Base-by-base conservation (phyloP, 2,113 vertebrate species). In the Pithys albifrons region DNA sequence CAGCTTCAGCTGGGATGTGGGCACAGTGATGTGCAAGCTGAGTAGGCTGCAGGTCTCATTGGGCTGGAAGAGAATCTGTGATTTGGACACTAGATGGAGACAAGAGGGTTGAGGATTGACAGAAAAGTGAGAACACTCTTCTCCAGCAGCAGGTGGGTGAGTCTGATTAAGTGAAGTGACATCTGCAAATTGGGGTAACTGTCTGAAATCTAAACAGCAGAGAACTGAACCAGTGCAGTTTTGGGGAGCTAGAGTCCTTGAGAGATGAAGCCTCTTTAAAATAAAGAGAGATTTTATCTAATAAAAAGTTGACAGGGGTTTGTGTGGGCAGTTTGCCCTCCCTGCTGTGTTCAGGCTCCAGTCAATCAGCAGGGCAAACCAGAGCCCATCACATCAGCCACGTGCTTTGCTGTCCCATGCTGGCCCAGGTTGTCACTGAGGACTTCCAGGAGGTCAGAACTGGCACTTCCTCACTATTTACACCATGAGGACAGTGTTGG, bases 21-120 rank as follows among this genome's bases (percentile, higher is more conserved):
- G 39, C 61, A 43, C 24, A 19, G 54, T 8, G 57, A 41, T 0
- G 1, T 5, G 14, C 13, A n/a, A 33, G 46, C 54, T 64, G 31
- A 19, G 45, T 9, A 19, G 19, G 27, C 78, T 72, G 45, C 33
- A 11, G 28, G 28, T 73, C 5, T 89, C 31, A 2, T n/a, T 14
- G 72, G 37, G 66, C 78, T 92, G 72, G 59, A 22, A 66, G 67
- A 54, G 59, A 73, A 74, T 25, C 64, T 1, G 46, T 66, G 37
- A 2, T 58, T 65, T 69, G 92, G 88, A 84, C 96, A 35, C 95
- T 90, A 97, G 96, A 59, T 89, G 91, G 97, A 95, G 95, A 96
- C 88, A 95, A 46, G 88, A 90, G 85, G 64, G 88, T 80, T 80
- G 41, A 83, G 65, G 83, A 95, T 69, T 29, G 43, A 7, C 16